These are phyloP conservation scores for Odontesthes bonariensis DNA, from an alignment of 2,113 vertebrate genomes.

Conservation along the genomic window DNA sequence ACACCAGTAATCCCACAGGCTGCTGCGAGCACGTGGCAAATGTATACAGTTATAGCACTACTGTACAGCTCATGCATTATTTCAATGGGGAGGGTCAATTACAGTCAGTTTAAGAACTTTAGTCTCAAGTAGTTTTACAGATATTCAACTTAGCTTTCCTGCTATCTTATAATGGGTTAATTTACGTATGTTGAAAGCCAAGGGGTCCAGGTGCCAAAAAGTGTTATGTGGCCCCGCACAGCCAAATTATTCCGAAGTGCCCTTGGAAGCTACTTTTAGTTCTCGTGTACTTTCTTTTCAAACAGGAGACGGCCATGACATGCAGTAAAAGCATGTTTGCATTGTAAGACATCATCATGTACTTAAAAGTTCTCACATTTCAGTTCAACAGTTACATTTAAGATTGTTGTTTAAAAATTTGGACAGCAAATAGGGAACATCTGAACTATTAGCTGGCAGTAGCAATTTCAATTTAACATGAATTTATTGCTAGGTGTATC, in stretches of 20 bases:
- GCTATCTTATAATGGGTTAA: slow-evolving; percentile 15
- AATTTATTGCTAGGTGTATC: no score
- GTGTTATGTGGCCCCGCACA: background rate
- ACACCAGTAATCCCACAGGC: slow-evolving; percentile 64
- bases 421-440: background rate
- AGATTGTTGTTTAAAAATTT: background rate
- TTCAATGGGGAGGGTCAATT: slow-evolving; percentile 40
- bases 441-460: background rate
- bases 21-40: slow-evolving; percentile 56
- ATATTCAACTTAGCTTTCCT: slow-evolving; percentile 24
- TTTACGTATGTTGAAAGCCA: background rate
- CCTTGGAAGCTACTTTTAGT: slow-evolving; percentile 7
- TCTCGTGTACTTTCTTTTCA: background rate
- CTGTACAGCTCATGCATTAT: slow-evolving; percentile 61
- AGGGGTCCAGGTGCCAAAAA: background rate
- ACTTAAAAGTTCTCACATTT: background rate
- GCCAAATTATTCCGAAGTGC: background rate
- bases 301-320: background rate
- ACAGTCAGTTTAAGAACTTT: slow-evolving; percentile 22
- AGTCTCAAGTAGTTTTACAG: background rate
- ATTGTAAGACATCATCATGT: background rate
- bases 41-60: slow-evolving; percentile 43
- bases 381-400: background rate
- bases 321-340: background rate
- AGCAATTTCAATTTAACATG: no score